Percentiles rank a stretch among this genome's conserved stretches.
Conservation (phyloP, 2,797 vertebrate genomes). For the Cossypha heuglini region DNA sequence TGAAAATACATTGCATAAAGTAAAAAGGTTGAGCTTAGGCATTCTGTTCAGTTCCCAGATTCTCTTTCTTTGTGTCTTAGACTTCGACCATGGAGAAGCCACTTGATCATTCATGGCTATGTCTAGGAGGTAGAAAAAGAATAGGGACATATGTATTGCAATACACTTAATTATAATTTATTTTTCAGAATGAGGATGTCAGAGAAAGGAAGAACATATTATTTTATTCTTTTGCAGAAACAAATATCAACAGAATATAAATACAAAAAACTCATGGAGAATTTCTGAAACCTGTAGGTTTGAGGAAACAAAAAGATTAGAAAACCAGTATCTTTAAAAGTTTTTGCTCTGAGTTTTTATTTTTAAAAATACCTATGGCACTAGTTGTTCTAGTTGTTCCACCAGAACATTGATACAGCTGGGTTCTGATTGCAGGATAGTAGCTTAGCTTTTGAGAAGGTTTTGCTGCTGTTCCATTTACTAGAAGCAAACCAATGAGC, state of each 20-base stretch:
- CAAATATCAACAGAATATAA: background rate
- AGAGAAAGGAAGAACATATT: background rate
- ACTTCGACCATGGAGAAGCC: background rate
- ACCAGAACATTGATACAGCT: background rate
- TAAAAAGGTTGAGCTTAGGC: background rate
- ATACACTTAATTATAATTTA: background rate
- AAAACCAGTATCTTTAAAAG: background rate
- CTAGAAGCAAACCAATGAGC: background rate
- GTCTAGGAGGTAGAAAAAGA: background rate
- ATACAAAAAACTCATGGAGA: background rate
- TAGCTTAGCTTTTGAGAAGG: background rate
- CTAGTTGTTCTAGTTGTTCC: background rate
- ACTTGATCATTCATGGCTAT: background rate
- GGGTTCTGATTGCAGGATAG: background rate
- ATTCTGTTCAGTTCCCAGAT: background rate
- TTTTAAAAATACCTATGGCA: background rate
- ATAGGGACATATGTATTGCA: background rate
- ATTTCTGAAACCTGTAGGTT: background rate
- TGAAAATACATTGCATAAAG: background rate
- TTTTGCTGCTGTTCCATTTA: background rate
- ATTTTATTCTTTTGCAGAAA: background rate
- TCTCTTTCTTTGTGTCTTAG: background rate
- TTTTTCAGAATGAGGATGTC: background rate
- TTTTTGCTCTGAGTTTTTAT: background rate
- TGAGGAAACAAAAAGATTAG: background rate